Conservation (phyloP, 2,797 vertebrate species). For the Peromyscus attwateri region DNA sequence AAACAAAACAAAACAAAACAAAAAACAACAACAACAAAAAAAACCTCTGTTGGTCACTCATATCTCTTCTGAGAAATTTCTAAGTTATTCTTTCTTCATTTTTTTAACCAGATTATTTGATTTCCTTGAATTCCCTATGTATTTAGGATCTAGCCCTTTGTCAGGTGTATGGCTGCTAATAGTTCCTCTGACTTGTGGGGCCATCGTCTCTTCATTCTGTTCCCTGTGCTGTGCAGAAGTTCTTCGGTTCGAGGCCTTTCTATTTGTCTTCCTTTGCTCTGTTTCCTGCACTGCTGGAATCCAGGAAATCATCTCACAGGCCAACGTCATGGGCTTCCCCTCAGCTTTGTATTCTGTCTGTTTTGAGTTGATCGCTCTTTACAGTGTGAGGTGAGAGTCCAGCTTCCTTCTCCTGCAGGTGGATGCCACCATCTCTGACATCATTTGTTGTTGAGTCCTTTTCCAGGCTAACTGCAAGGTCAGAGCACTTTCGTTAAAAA, state of each 20-base stretch:
- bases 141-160: neutral
- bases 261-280: neutral
- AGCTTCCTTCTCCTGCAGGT: neutral
- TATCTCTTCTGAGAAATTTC: neutral
- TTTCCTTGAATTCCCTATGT: neutral
- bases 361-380: neutral
- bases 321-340: neutral
- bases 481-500: neutral
- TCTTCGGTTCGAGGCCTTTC: neutral
- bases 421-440: neutral
- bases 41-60: neutral
- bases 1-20: no score
- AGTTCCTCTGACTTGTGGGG: neutral
- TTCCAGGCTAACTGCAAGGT: neutral
- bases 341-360: neutral
- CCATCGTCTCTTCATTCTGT: neutral
- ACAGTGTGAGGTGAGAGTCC: neutral
- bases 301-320: neutral
- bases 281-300: neutral
- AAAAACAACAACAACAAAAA: no score
- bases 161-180: neutral
- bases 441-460: neutral
- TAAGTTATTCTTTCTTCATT: neutral
- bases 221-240: neutral
- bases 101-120: constrained; percentile 17